These are phyloP conservation scores for Castor canadensis DNA, from an alignment of 2,113 vertebrate species.

Conservation along the genomic window DNA sequence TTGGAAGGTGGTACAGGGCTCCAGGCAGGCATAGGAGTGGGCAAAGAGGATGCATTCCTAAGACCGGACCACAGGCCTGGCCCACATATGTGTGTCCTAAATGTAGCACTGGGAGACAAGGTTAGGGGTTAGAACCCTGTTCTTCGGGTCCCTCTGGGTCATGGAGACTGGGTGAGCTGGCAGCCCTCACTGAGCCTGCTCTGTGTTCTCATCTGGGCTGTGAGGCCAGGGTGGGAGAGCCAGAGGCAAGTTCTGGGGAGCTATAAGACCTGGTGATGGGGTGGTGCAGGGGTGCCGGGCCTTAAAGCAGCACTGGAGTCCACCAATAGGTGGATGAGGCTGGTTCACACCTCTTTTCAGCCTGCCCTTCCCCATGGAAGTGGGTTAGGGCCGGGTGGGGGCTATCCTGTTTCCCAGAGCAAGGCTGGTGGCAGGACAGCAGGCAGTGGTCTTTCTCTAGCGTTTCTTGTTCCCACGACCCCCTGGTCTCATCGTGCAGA, in stretches of 20 bases:
- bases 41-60: fast-evolving
- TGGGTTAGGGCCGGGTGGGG: not conserved
- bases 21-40: not conserved
- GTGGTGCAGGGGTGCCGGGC: no score
- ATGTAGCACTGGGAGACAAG: not conserved
- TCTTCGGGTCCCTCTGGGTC: not conserved
- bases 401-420: not conserved
- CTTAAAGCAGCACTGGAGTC: not conserved
- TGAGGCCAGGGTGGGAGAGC: not conserved
- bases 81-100: not conserved
- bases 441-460: not conserved
- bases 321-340: no score
- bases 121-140: no score
- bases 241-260: not conserved
- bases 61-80: not conserved
- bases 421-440: not conserved
- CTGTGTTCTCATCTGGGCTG: not conserved
- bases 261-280: fast-evolving
- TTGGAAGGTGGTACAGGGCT: not conserved
- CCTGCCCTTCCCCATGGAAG: no score
- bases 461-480: not conserved
- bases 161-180: not conserved
- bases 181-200: not conserved
- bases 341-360: no score
- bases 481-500: not conserved